A percentile compares a stretch with the other conserved stretches of the same genome.
phyloP scores from a whole-genome alignment of 2,113 vertebrate genomes.

The Accipiter virgatus region DNA sequence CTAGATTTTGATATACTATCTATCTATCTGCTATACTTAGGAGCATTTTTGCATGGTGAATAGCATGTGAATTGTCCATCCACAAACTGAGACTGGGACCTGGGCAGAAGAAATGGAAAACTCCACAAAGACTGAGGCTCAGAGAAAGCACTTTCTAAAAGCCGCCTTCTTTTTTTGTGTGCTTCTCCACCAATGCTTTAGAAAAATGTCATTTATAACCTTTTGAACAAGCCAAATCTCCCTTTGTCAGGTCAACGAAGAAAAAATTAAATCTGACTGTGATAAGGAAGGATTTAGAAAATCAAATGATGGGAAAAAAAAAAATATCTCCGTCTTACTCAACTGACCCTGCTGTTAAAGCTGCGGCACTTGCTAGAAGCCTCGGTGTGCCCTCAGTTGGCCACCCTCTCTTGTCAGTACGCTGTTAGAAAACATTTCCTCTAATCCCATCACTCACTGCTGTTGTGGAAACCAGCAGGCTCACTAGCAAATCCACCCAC shows the following conservation, averaged over 20 bases:
- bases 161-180: not conserved
- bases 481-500: slow-evolving; percentile 15
- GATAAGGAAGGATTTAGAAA: not conserved
- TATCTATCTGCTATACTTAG: not conserved
- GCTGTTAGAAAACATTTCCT: slow-evolving; percentile 2
- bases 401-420: not conserved
- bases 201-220: not conserved
- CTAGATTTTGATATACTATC: not conserved
- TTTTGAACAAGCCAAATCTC: not conserved
- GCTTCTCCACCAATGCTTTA: not conserved
- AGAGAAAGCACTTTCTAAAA: not conserved
- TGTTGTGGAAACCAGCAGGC: slow-evolving; percentile 41
- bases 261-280: not conserved
- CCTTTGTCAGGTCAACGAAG: not conserved
- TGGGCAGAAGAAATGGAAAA: not conserved
- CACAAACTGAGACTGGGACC: not conserved
- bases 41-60: not conserved
- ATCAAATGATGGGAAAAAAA: not conserved
- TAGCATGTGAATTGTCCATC: not conserved
- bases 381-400: not conserved
- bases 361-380: not conserved
- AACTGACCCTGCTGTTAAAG: not conserved
- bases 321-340: not conserved
- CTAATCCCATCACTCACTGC: slow-evolving; percentile 28
- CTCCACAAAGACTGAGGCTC: not conserved